Evolutionary conservation across 1,140 invertebrate species (phyloP).

Genomic region (Acromyrmex charruanus): DNA sequence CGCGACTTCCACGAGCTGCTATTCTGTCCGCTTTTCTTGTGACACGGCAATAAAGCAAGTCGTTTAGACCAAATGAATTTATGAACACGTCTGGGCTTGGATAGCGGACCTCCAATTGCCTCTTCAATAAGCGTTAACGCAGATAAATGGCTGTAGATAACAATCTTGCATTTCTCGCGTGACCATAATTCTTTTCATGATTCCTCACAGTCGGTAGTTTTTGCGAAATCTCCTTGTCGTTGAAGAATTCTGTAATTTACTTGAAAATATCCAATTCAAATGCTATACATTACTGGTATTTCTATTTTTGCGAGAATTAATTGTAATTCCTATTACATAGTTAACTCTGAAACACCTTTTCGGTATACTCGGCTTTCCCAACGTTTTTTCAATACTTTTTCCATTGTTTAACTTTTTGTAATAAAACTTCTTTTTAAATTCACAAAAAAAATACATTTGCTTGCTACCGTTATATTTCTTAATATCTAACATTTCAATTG

Average conservation of each 20-base stretch:
- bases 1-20: conserved; percentile 2
- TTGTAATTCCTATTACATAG: background rate
- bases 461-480: no score
- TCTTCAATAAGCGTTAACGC: conserved; percentile 75
- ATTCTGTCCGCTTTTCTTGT: conserved; percentile 65
- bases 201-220: conserved; percentile 49
- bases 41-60: conserved; percentile 69
- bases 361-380: no score
- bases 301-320: background rate
- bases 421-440: no score
- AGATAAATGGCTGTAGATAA: conserved; percentile 75
- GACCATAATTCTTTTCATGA: conserved; percentile 55
- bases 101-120: conserved; percentile 72
- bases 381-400: no score
- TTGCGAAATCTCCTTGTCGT: conserved; percentile 37
- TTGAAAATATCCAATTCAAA: conserved; percentile 3
- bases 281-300: background rate
- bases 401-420: no score
- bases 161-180: conserved; percentile 61
- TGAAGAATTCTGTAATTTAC: background rate
- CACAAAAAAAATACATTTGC: no score
- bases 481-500: no score
- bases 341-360: background rate
- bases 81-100: conserved; percentile 70
- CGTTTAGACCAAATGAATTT: conserved; percentile 77